A percentile compares a stretch with the other conserved stretches of the same genome.
Conservation (phyloP, 2,797 vertebrate species). For the Urocyon cinereoargenteus region DNA sequence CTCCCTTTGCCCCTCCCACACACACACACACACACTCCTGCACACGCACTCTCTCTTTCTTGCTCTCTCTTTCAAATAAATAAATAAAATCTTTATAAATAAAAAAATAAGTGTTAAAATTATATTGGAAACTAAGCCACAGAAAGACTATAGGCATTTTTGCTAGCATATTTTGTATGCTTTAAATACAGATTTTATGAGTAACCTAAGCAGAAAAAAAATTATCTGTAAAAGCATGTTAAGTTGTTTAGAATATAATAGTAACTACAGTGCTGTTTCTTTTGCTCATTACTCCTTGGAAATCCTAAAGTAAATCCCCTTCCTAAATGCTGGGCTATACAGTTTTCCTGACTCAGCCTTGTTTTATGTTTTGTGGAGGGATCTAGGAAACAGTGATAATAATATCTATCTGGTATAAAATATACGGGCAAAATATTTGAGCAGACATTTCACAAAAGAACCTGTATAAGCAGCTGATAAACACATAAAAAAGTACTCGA, state of each 20-base stretch:
- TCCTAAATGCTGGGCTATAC: neutral
- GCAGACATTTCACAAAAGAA: neutral
- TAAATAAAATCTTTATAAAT: neutral
- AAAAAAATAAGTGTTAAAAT: neutral
- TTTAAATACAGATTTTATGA: neutral
- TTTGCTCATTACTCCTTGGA: conserved; percentile 27
- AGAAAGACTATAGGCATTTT: neutral
- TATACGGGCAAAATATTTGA: neutral
- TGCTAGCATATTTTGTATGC: neutral
- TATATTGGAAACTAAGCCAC: neutral
- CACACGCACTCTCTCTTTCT: neutral
- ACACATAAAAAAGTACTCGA: neutral
- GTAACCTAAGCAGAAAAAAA: neutral
- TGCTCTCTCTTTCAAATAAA: neutral
- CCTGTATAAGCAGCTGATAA: neutral
- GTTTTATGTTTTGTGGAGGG: neutral
- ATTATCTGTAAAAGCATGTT: neutral
- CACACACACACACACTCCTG: neutral
- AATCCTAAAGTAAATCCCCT: neutral
- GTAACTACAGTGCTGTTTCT: conserved; percentile 28
- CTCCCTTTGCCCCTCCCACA: neutral
- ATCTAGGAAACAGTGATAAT: neutral
- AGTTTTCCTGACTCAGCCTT: neutral
- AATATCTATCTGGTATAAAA: neutral
- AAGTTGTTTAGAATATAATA: conserved; percentile 40